Evolutionary conservation across 2,888 invertebrate genomes (phyloP), one percentile per base, ranked within the genome.

Genomic region (Boloria euphrosyne): DNA sequence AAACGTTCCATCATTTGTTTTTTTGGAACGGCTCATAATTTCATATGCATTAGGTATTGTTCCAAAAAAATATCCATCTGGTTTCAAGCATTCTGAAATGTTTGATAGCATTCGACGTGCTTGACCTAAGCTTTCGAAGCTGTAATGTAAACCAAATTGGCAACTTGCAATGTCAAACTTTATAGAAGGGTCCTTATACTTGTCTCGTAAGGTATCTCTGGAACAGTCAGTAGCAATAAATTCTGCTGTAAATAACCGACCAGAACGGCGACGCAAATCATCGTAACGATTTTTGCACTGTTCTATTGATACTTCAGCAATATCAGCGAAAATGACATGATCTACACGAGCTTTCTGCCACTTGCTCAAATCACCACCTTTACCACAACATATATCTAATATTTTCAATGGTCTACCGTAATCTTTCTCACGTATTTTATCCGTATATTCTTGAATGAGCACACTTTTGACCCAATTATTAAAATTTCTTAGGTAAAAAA

Each of bases 391-490:
- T 93, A 99, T 95, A 84, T 99, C 99, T 62, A 99, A 89, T 0
- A 98, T 97, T 67, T 94, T 93, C 43, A 97, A 76, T 0, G 94
- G 93, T 62, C 93, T 93, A n/a, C 95, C 95, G 71, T 94, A 93
- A 71, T 94, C 94, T 76, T 94, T 95, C 73, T 93, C 93, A 78
- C 94, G 95, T 54, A 95, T 93, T 84, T 94, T 95, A 71, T 90
- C 94, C 77, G 94, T 90, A 86, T 96, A 95, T 88, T 96, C 95
- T 93, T 97, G 95, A 76, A 99, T 99, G 0, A 98, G 93, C 93
- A 98, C 97, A 85, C 97, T 97, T 91, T 99, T 99, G 14, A 98
- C 95, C 99, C 99, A 99, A 86, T 99, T 99, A 86, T 99, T 99
- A 82, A 99, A 98, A 88, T 99, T 99, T 74, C 99, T 94, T 92